phyloP scores from a whole-genome alignment of 2,113 vertebrate species.

The Thamnophis sirtalis region DNA sequence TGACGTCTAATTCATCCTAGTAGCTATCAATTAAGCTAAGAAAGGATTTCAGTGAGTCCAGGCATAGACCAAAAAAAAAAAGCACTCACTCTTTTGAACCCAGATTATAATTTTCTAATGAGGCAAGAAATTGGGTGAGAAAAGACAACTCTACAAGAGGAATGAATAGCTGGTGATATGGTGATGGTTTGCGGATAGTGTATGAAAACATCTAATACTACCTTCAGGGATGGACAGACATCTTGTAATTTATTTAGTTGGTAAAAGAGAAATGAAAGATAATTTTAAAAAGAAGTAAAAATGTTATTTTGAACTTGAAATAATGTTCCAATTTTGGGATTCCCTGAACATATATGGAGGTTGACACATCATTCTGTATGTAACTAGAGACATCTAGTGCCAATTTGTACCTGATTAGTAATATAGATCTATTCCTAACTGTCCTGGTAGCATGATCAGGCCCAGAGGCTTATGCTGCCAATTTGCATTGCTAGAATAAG shows the following conservation, averaged over 20 bases:
- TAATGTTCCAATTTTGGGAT: not conserved
- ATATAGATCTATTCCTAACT: not conserved
- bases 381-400: not conserved
- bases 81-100: not conserved
- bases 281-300: not conserved
- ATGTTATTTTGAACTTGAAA: not conserved
- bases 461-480: not conserved
- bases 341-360: not conserved
- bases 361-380: not conserved
- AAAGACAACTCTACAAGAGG: not conserved
- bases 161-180: not conserved
- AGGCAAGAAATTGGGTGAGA: not conserved
- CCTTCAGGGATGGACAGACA: not conserved
- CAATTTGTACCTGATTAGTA: not conserved
- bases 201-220: not conserved
- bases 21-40: not conserved
- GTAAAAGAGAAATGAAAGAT: not conserved
- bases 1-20: not conserved
- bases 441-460: not conserved
- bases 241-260: not conserved
- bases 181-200: not conserved
- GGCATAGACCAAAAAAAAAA: not conserved
- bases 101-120: not conserved
- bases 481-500: not conserved
- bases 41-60: not conserved